Evolutionary conservation across 1,140 invertebrate genomes (phyloP).

Genomic region (Metaphire vulgaris): DNA sequence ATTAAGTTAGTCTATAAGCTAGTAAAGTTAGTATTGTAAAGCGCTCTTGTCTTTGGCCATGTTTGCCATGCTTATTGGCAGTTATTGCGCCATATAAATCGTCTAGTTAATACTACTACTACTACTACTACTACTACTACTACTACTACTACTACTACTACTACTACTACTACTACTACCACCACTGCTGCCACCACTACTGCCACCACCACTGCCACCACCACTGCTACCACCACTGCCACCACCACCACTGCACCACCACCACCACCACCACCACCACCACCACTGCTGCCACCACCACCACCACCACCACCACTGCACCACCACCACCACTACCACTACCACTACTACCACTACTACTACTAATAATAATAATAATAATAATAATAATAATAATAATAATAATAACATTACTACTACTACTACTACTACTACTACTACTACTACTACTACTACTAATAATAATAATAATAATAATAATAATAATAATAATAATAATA

Average conservation of each 20-base stretch:
- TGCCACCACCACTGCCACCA: background rate
- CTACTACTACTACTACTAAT: background rate
- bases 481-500: too few relatives aligned
- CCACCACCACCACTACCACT: too few relatives aligned
- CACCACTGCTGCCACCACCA: background rate
- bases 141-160: background rate
- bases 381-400: too few relatives aligned
- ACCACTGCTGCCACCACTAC: background rate
- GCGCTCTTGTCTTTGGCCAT: too few relatives aligned
- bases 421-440: background rate
- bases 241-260: background rate
- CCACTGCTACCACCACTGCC: background rate
- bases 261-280: background rate
- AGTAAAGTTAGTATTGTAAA: background rate
- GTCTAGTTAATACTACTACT: too few relatives aligned
- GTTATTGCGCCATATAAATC: too few relatives aligned
- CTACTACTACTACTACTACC: background rate
- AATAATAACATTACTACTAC: conserved; percentile 1
- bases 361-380: too few relatives aligned
- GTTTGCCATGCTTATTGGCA: too few relatives aligned
- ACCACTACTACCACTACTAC: too few relatives aligned
- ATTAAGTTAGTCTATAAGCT: background rate
- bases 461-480: too few relatives aligned
- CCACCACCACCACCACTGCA: background rate
- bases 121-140: background rate